Percentiles rank a stretch among this genome's conserved stretches.
Evolutionary conservation across 2,797 vertebrate species (phyloP).

Genomic region (Trematomus bernacchii): DNA sequence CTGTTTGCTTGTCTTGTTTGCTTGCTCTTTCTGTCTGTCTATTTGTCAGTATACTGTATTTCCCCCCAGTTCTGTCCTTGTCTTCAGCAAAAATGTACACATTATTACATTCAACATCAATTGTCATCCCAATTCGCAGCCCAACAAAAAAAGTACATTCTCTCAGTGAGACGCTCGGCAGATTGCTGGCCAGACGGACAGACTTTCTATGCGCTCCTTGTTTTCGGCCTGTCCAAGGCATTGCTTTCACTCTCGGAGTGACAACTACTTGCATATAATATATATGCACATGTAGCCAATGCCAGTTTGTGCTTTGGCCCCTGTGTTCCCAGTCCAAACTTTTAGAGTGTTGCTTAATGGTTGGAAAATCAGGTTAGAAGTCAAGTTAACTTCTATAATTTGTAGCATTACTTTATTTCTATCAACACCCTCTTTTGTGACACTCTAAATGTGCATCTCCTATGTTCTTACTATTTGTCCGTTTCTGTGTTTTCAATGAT

Average conservation of each 20-base stretch:
- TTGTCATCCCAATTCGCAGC: conserved; percentile 70
- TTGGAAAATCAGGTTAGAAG: conserved; percentile 63
- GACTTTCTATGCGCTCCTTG: conserved; percentile 79
- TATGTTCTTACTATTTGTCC: conserved; percentile 70
- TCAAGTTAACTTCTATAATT: conserved; percentile 36
- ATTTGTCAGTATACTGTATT: conserved; percentile 81
- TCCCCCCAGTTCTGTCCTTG: conserved; percentile 80
- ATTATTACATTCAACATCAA: conserved; percentile 77
- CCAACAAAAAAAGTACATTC: conserved; percentile 45
- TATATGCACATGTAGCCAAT: conserved; percentile 86
- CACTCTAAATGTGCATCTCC: conserved; percentile 83
- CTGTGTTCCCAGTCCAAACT: conserved; percentile 74
- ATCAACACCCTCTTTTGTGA: conserved; percentile 72
- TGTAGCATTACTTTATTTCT: conserved; percentile 42
- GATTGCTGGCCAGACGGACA: conserved; percentile 85
- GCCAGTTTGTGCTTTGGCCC: conserved; percentile 82
- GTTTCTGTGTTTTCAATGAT: conserved; percentile 68
- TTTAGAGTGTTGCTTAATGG: conserved; percentile 85
- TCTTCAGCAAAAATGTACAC: conserved; percentile 77
- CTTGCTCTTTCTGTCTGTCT: conserved; percentile 83
- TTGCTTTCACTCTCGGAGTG: conserved; percentile 84
- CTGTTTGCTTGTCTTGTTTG: conserved; percentile 77
- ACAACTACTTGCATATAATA: conserved; percentile 82
- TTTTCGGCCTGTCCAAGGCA: conserved; percentile 78
- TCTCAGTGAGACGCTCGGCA: conserved; percentile 55